A percentile compares a stretch with the other conserved stretches of the same genome.
These are phyloP conservation scores for Ispidina picta DNA, from an alignment of 2,797 vertebrate genomes.

Conservation along the genomic window DNA sequence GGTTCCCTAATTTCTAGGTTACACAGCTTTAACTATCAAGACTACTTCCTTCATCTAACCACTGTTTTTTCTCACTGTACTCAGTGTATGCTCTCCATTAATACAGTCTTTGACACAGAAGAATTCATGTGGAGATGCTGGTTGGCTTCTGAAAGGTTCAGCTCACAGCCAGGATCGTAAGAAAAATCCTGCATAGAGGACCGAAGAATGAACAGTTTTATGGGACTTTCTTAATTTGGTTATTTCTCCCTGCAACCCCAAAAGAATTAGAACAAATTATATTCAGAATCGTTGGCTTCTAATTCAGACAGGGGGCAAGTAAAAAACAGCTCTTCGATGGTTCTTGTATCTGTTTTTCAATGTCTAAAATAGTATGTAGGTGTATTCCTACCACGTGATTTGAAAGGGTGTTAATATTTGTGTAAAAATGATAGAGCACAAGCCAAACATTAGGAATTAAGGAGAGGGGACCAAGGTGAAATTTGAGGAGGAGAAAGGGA, in stretches of 20 bases:
- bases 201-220: neutral
- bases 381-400: neutral
- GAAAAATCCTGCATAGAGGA: neutral
- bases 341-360: neutral
- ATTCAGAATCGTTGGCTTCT: neutral
- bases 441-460: neutral
- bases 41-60: neutral
- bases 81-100: neutral
- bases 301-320: neutral
- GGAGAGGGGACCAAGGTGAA: neutral
- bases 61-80: neutral
- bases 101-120: neutral
- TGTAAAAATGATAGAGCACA: neutral
- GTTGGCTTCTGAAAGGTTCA: neutral
- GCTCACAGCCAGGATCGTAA: neutral
- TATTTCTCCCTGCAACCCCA: neutral
- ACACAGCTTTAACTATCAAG: neutral
- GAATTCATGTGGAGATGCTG: neutral
- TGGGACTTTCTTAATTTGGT: neutral
- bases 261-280: neutral
- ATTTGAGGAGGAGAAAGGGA: neutral
- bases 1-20: neutral
- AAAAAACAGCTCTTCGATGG: neutral
- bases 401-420: neutral
- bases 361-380: neutral